phyloP scores from a whole-genome alignment of 2,888 invertebrate genomes.

The Drosophila atripex region DNA sequence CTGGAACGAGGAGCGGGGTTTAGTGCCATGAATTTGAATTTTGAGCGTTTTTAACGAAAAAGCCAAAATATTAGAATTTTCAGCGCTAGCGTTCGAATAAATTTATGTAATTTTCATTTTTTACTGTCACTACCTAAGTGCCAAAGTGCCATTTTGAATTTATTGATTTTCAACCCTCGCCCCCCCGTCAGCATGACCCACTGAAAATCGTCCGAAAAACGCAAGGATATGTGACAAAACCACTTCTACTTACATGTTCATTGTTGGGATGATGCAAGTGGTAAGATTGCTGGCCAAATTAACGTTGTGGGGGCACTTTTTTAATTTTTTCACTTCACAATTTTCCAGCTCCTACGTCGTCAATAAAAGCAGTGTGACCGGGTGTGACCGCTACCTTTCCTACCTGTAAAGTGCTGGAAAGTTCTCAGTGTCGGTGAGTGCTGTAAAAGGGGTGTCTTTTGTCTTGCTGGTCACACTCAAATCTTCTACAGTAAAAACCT shows the following conservation, averaged over 20 bases:
- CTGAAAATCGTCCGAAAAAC: background rate
- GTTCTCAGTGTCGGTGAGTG: background rate
- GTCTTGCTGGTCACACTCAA: background rate
- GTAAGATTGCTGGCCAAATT: conserved; percentile 59
- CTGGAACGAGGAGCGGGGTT: conserved; percentile 56
- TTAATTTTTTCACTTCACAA: conserved; percentile 71
- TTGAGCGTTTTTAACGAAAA: conserved; percentile 52
- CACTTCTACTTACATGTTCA: conserved; percentile 61
- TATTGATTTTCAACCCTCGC: conserved; percentile 67
- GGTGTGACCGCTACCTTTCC: background rate
- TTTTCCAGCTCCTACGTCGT: conserved; percentile 72
- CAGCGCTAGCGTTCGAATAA: conserved; percentile 13
- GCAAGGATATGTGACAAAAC: background rate
- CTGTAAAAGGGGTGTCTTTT: background rate
- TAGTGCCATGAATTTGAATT: conserved; percentile 63
- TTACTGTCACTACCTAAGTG: conserved; percentile 45
- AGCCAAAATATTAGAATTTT: conserved; percentile 26
- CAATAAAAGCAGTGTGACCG: conserved; percentile 21
- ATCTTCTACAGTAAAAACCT: conserved; percentile 1
- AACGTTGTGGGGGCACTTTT: conserved; percentile 48
- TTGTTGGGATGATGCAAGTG: conserved; percentile 47
- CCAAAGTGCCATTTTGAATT: conserved; percentile 67
- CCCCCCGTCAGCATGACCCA: conserved; percentile 29
- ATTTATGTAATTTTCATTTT: conserved; percentile 60
- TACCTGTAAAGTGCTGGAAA: background rate